Percentiles rank a stretch among this genome's conserved stretches.
Evolutionary conservation across 2,113 vertebrate genomes (phyloP).

Genomic region (Tyrannus savana): DNA sequence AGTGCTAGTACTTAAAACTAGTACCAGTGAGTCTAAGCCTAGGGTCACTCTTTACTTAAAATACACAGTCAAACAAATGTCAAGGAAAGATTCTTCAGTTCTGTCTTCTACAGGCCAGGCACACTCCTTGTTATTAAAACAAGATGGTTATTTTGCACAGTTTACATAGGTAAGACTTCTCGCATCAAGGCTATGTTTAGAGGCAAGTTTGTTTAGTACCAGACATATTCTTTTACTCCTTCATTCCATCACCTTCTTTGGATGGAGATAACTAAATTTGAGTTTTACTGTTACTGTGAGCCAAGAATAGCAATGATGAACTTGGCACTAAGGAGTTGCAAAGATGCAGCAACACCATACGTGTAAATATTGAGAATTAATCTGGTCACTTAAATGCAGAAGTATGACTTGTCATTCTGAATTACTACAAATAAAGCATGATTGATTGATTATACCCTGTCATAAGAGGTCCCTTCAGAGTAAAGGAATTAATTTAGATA

Average conservation of each 20-base stretch:
- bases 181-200: not conserved
- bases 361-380: not conserved
- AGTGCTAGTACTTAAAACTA: too few species aligned
- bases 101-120: not conserved
- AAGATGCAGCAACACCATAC: not conserved
- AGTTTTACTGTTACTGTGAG: not conserved
- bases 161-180: not conserved
- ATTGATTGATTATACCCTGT: slow-evolving; percentile 58
- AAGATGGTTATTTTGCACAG: not conserved
- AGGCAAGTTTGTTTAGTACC: not conserved
- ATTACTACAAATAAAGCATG: slow-evolving; percentile 19
- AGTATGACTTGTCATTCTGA: not conserved
- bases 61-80: not conserved
- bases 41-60: not conserved
- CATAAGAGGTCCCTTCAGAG: not conserved
- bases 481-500: slow-evolving; percentile 63
- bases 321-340: not conserved
- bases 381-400: not conserved
- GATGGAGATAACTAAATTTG: not conserved
- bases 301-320: not conserved
- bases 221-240: fast-evolving
- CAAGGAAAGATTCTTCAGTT: not conserved
- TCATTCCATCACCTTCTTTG: not conserved
- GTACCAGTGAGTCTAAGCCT: not conserved
- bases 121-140: not conserved